Conservation (phyloP, 2,797 vertebrate genomes). For the Falco berigora region DNA sequence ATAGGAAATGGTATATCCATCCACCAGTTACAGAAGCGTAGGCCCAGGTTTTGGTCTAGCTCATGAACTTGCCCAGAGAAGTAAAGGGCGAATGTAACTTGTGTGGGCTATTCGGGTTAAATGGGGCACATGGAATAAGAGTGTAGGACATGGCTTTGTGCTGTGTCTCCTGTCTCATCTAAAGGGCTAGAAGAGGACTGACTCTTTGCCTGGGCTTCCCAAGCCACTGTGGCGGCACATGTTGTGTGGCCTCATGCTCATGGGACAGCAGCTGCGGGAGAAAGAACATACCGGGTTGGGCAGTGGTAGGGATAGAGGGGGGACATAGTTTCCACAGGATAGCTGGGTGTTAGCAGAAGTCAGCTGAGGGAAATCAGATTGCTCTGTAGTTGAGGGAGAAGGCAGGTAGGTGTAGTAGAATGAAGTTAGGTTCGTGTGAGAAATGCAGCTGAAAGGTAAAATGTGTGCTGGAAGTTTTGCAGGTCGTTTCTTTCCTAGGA, state of each 20-base stretch:
- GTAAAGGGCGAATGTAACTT: neutral
- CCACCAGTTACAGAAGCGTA: neutral
- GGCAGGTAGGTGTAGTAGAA: too few relatives aligned
- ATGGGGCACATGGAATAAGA: neutral
- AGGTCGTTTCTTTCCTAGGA: neutral
- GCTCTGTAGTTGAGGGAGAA: neutral
- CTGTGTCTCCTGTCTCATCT: accelerated
- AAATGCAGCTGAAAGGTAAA: neutral
- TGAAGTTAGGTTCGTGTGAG: neutral
- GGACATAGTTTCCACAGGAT: accelerated
- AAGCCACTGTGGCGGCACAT: accelerated
- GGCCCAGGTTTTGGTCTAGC: neutral
- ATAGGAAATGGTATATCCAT: neutral
- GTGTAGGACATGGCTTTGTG: neutral
- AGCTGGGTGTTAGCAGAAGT: neutral
- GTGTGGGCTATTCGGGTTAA: neutral
- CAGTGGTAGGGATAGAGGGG: neutral
- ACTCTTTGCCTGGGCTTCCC: neutral
- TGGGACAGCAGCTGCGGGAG: too few relatives aligned
- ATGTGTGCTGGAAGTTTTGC: neutral
- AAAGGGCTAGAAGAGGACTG: neutral
- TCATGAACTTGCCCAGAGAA: neutral
- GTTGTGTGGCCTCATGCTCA: accelerated
- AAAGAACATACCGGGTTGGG: accelerated
- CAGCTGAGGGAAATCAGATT: too few relatives aligned